Percentiles rank a stretch among this genome's conserved stretches.
phyloP scores from a whole-genome alignment of 1,140 invertebrate species.

The Venturia canescens region DNA sequence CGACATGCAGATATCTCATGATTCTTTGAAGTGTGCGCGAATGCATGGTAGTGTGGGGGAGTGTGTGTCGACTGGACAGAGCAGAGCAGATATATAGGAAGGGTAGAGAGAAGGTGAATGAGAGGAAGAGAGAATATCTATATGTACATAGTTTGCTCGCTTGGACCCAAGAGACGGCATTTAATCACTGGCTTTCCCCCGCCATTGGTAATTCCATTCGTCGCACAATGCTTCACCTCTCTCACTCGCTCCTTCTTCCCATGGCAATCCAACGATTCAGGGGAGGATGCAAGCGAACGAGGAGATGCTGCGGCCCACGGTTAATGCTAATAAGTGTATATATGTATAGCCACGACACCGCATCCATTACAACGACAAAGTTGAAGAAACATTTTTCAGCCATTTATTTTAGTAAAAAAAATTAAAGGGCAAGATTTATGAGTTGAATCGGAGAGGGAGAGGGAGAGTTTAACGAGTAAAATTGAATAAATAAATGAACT shows the following conservation, averaged over 20 bases:
- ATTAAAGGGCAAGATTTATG: background rate
- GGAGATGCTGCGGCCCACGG: slow-evolving; percentile 57
- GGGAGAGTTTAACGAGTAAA: no score
- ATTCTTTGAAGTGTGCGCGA: slow-evolving; percentile 30
- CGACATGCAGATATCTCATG: slow-evolving; percentile 37
- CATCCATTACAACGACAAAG: background rate
- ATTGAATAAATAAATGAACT: no score
- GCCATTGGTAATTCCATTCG: slow-evolving; percentile 64
- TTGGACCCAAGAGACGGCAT: slow-evolving; percentile 60
- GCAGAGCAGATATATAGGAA: slow-evolving; percentile 48
- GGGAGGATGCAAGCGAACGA: slow-evolving; percentile 29
- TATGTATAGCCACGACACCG: background rate
- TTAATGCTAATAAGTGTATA: slow-evolving; percentile 57
- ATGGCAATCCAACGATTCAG: background rate
- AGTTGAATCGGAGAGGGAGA: background rate
- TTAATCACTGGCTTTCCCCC: slow-evolving; percentile 65
- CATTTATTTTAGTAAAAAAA: background rate
- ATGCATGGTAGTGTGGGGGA: no score
- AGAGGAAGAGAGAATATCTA: slow-evolving; percentile 38
- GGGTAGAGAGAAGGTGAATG: background rate
- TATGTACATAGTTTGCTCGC: slow-evolving; percentile 49
- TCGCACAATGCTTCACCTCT: slow-evolving; percentile 64
- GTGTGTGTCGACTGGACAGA: slow-evolving; percentile 25
- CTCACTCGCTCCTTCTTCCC: background rate
- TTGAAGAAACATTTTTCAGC: background rate